A percentile compares a stretch with the other conserved stretches of the same genome.
phyloP scores from a whole-genome alignment of 2,888 invertebrate genomes.

The Selenia dentaria region DNA sequence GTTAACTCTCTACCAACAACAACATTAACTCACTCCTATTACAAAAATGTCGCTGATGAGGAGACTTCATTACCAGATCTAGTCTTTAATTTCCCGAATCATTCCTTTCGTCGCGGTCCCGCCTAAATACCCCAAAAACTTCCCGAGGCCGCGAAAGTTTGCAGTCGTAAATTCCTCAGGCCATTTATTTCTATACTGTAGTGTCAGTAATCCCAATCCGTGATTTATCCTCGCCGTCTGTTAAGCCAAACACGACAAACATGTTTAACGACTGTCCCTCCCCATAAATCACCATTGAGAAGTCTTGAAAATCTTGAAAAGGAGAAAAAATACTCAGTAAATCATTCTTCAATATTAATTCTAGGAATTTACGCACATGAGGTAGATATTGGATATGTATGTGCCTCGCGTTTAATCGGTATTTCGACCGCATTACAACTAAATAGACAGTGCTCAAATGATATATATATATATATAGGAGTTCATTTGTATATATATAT shows the following conservation, averaged over 20 bases:
- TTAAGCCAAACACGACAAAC: constrained; percentile 19
- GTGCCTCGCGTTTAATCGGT: too few relatives aligned
- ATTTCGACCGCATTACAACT: too few relatives aligned
- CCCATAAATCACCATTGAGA: constrained; percentile 28
- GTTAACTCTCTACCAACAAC: too few relatives aligned
- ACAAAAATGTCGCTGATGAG: too few relatives aligned
- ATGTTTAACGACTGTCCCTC: constrained; percentile 23
- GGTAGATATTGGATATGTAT: too few relatives aligned
- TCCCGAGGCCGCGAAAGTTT: constrained; percentile 3
- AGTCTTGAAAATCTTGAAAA: constrained; percentile 13
- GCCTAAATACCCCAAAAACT: background rate
- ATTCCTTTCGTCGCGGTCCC: background rate
- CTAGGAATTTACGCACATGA: too few relatives aligned
- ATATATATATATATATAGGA: too few relatives aligned
- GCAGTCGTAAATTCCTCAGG: constrained; percentile 6
- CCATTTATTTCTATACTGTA: constrained; percentile 18
- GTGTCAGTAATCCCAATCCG: constrained; percentile 25
- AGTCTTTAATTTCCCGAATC: background rate
- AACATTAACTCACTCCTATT: too few relatives aligned
- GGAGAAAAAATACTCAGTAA: constrained; percentile 19
- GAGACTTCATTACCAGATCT: background rate
- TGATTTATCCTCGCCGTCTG: constrained; percentile 31
- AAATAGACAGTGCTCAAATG: too few relatives aligned
- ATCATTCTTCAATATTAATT: too few relatives aligned
- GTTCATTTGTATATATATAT: too few relatives aligned